phyloP scores from a whole-genome alignment of 2,113 vertebrate species.

The Orientallactaga bullata region DNA sequence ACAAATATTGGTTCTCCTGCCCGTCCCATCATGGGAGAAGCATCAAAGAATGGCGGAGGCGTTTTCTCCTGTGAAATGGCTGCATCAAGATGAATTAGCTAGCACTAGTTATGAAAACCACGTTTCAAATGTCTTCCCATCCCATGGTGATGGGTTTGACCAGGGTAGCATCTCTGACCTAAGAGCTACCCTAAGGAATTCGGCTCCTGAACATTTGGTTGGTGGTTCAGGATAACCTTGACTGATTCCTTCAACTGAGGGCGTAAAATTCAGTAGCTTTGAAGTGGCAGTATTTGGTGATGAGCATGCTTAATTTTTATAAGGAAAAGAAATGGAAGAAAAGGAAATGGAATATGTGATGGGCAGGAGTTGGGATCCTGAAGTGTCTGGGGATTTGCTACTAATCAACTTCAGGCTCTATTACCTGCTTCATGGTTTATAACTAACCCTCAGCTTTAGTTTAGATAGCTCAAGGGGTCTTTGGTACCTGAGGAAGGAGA shows the following conservation, averaged over 20 bases:
- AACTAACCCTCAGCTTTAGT: background rate
- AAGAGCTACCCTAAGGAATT: background rate
- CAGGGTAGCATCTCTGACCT: background rate
- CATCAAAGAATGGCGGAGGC: background rate
- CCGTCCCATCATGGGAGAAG: background rate
- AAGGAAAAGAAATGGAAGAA: background rate
- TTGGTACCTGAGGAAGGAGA: background rate
- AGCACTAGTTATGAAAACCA: background rate
- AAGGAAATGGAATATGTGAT: background rate
- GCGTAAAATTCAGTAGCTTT: background rate
- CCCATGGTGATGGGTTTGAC: background rate
- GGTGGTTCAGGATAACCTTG: background rate
- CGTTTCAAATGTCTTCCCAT: background rate
- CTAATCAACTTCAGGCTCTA: background rate
- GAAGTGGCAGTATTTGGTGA: background rate
- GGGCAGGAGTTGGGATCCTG: background rate
- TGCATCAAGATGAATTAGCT: background rate
- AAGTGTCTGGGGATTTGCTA: background rate
- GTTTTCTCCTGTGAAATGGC: background rate
- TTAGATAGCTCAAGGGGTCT: background rate
- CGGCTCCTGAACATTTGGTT: background rate
- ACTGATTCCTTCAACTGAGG: background rate
- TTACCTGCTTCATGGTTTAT: background rate
- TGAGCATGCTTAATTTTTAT: background rate
- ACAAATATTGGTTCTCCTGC: background rate